Conservation (phyloP, 2,888 invertebrate genomes). For the Blomia tropicalis region DNA sequence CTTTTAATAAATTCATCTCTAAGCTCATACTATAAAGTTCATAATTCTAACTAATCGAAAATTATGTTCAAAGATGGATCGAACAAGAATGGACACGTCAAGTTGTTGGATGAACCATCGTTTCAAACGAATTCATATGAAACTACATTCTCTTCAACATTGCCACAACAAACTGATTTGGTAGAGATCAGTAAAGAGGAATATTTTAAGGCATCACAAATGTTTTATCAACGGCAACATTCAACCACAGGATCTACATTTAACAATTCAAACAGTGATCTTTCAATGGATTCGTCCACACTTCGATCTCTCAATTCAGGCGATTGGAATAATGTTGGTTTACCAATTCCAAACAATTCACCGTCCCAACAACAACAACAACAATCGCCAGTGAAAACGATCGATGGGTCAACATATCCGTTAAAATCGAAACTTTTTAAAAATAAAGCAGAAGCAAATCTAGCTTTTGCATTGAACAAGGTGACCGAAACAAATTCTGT, state of each 20-base stretch:
- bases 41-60: too few relatives aligned
- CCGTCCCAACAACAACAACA: not conserved
- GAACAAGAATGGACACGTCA: too few relatives aligned
- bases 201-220: conserved; percentile 28
- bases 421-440: conserved; percentile 23
- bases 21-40: too few relatives aligned
- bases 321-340: conserved; percentile 22
- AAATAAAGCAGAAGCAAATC: not conserved
- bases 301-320: not conserved
- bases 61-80: too few relatives aligned
- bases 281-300: not conserved
- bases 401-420: conserved; percentile 27
- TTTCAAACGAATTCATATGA: too few relatives aligned
- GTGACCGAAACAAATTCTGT: not conserved
- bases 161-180: conserved; percentile 22
- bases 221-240: conserved; percentile 26
- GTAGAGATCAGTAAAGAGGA: conserved; percentile 29
- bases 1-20: too few relatives aligned
- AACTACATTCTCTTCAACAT: too few relatives aligned
- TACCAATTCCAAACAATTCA: conserved; percentile 19
- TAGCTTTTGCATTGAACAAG: not conserved
- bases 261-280: conserved; percentile 15
- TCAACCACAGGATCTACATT: not conserved
- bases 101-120: too few relatives aligned
- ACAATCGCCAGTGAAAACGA: not conserved